Percentiles rank a stretch among this genome's conserved stretches.
Evolutionary conservation across 2,797 vertebrate genomes (phyloP).

Genomic region (Staurois parvus): DNA sequence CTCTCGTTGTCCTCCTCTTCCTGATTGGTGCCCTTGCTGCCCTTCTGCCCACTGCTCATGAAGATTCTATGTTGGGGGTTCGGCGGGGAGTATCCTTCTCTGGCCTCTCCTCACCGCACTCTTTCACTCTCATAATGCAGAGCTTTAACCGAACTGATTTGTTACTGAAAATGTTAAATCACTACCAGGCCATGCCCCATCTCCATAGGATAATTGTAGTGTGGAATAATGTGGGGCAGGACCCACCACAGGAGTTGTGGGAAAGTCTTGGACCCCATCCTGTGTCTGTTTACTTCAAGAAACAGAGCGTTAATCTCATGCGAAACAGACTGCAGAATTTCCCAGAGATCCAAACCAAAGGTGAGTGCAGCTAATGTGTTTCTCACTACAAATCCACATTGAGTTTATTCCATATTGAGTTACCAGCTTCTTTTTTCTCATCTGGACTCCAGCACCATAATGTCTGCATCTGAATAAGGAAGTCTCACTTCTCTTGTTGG

Average conservation of each 20-base stretch:
- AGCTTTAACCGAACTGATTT: constrained; percentile 94
- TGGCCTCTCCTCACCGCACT: constrained; percentile 68
- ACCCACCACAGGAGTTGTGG: constrained; percentile 84
- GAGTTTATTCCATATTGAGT: no score
- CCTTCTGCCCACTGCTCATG: constrained; percentile 78
- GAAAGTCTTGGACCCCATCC: constrained; percentile 89
- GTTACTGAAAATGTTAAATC: constrained; percentile 90
- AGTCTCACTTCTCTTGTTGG: no score
- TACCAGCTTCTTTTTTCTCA: no score
- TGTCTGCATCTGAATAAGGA: no score
- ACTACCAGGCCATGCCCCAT: constrained; percentile 90
- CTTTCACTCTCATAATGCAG: constrained; percentile 92
- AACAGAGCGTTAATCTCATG: constrained; percentile 86
- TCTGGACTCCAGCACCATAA: no score
- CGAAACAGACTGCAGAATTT: constrained; percentile 90
- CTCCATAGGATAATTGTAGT: constrained; percentile 89
- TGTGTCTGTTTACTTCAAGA: constrained; percentile 88
- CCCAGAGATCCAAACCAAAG: constrained; percentile 86
- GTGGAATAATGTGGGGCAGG: constrained; percentile 91
- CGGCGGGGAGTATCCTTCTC: constrained; percentile 73
- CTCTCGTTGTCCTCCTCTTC: constrained; percentile 76
- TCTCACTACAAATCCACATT: background rate
- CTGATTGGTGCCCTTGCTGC: constrained; percentile 78
- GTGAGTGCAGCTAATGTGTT: constrained; percentile 70
- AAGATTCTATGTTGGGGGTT: constrained; percentile 73